Percentiles rank a stretch among this genome's conserved stretches.
These are phyloP conservation scores for Branchipolynoe longqiensis DNA, from an alignment of 2,888 invertebrate species.

Conservation along the genomic window DNA sequence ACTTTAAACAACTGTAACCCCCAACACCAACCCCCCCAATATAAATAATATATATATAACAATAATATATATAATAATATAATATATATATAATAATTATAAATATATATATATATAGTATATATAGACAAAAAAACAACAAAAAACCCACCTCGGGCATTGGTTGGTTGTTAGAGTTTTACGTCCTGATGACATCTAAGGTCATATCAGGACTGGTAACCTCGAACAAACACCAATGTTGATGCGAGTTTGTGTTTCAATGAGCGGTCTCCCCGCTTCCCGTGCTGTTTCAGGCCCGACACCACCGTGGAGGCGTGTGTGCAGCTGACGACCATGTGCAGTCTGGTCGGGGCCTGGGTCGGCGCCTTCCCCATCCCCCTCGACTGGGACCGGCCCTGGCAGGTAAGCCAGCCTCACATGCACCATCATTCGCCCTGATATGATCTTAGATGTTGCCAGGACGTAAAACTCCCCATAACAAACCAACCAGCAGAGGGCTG, in stretches of 20 bases:
- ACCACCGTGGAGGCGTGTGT: conserved; percentile 31
- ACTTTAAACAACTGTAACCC: too few species aligned
- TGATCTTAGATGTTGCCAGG: too few species aligned
- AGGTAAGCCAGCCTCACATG: too few species aligned
- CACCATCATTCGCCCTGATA: too few species aligned
- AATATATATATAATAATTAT: too few species aligned
- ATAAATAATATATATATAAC: too few species aligned
- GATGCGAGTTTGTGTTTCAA: background rate
- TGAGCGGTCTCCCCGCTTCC: background rate
- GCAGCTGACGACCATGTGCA: conserved; percentile 64
- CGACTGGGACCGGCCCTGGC: conserved; percentile 96
- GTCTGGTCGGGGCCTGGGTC: conserved; percentile 89
- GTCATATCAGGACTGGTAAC: background rate
- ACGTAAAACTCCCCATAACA: too few species aligned
- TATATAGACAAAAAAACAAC: background rate
- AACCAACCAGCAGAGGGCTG: too few species aligned
- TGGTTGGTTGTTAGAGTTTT: background rate
- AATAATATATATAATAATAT: too few species aligned
- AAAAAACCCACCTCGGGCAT: background rate
- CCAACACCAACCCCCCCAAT: too few species aligned
- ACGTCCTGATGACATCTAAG: background rate
- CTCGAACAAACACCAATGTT: background rate
- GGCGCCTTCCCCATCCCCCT: conserved; percentile 93
- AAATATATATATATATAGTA: background rate
- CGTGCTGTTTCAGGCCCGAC: conserved; percentile 46